Evolutionary conservation across 2,797 vertebrate genomes (phyloP).

Genomic region (Phalanger gymnotis): DNA sequence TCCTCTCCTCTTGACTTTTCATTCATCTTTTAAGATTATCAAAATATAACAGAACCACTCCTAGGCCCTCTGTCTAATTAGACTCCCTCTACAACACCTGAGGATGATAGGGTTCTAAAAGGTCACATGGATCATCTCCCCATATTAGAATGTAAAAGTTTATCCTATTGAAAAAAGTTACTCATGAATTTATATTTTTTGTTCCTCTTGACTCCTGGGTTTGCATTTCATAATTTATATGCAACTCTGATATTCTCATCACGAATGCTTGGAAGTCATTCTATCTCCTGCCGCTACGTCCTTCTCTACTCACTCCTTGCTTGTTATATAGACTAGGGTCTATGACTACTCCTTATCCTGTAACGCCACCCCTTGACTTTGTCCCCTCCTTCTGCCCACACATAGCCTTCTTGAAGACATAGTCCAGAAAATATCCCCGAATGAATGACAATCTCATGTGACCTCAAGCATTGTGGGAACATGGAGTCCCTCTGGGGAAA

Average conservation of each 20-base stretch:
- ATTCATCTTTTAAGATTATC: not conserved
- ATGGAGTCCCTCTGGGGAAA: not conserved
- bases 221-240: not conserved
- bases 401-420: not conserved
- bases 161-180: not conserved
- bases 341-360: not conserved
- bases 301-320: not conserved
- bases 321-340: not conserved
- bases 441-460: not conserved
- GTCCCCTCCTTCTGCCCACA: not conserved
- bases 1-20: not conserved
- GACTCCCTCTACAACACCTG: not conserved
- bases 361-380: not conserved
- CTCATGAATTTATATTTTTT: not conserved
- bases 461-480: not conserved
- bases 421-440: not conserved
- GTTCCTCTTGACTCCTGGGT: not conserved
- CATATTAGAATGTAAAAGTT: not conserved
- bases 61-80: not conserved
- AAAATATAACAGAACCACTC: not conserved
- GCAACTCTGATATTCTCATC: not conserved
- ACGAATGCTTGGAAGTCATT: not conserved
- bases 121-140: not conserved
- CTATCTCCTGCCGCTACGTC: not conserved
- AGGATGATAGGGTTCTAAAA: not conserved